Evolutionary conservation across 2,113 vertebrate genomes (phyloP), one percentile per base, ranked within the genome.

Genomic region (Rhineura floridana): DNA sequence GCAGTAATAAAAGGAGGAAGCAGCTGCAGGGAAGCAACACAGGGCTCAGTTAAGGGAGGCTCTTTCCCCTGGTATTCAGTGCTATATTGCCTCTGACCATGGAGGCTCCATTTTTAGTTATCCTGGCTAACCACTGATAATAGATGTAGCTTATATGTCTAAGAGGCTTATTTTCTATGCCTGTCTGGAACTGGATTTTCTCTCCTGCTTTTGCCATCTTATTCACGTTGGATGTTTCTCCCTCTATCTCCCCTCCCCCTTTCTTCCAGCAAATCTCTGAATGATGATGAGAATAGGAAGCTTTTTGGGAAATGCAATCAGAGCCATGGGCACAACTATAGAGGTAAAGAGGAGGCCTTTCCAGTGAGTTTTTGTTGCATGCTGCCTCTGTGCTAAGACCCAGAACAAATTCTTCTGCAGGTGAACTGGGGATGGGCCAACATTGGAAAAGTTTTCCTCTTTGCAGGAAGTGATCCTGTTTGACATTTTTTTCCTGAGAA

Each of bases 281-380:
- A 63, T 8, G 75, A 87, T 11, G 85, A 55, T 1, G 89, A 78
- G 46, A 88, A 77, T 25, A 7, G 11, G 48, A n/a, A 59, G 36
- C 36, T 83, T 0, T 70, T 81, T 55, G 59, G 65, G 52, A 89
- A 81, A 50, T 84, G 87, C 59, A 84, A 10, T 7, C 90, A 83
- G 4, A 85, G 33, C 50, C 67, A 81, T 0, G 13, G 84, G 15
- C 63, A 86, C 55, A 72, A 42, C 25, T 86, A 36, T 15, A 12
- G 78, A 69, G 75, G 50, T 33, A 44, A 72, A 12, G n/a, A 33
- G 42, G 13, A 0, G 2, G 50, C 19, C 19, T 25, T 59, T 59
- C 55, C 21, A 59, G 55, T n/a, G n/a, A n/a, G n/a, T n/a, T n/a
- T n/a, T n/a, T 30, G 63, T 30, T 33, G 10, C 30, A 13, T 21